Percentiles rank a stretch among this genome's conserved stretches.
Evolutionary conservation across 2,797 vertebrate genomes (phyloP).

Genomic region (Oreortyx pictus): DNA sequence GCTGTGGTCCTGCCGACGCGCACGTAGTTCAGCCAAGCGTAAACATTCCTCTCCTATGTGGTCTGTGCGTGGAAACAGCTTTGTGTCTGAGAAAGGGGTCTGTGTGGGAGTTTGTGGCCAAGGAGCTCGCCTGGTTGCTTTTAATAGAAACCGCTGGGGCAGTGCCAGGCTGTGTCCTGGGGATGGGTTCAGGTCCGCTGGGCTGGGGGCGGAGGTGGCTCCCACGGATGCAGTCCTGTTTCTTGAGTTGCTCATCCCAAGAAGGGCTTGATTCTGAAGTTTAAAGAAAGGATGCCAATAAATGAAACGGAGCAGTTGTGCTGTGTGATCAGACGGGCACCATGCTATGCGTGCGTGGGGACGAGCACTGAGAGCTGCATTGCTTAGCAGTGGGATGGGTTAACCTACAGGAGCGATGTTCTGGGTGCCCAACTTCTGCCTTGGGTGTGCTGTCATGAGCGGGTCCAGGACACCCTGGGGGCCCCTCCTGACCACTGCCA

Average conservation of each 20-base stretch:
- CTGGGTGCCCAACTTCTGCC: neutral
- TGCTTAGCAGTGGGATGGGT: neutral
- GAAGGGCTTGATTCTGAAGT: neutral
- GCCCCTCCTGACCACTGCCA: neutral
- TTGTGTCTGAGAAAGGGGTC: neutral
- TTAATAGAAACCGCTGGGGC: neutral
- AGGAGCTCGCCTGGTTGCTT: neutral
- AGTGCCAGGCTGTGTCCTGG: fast-evolving
- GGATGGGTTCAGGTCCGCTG: neutral
- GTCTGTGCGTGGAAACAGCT: neutral
- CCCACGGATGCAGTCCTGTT: neutral
- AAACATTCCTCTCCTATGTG: neutral
- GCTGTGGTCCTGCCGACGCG: fast-evolving
- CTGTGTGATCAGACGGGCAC: neutral
- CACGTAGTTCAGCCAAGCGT: neutral
- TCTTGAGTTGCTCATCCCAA: neutral
- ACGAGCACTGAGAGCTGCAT: fast-evolving
- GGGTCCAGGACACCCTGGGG: neutral
- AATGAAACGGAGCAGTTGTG: neutral
- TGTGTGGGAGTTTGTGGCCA: neutral
- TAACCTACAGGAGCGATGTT: fast-evolving
- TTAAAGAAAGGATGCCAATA: neutral
- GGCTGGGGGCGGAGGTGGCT: neutral
- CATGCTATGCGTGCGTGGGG: fast-evolving
- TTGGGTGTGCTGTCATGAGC: neutral